phyloP scores from a whole-genome alignment of 2,797 vertebrate species.

The Pampus argenteus region DNA sequence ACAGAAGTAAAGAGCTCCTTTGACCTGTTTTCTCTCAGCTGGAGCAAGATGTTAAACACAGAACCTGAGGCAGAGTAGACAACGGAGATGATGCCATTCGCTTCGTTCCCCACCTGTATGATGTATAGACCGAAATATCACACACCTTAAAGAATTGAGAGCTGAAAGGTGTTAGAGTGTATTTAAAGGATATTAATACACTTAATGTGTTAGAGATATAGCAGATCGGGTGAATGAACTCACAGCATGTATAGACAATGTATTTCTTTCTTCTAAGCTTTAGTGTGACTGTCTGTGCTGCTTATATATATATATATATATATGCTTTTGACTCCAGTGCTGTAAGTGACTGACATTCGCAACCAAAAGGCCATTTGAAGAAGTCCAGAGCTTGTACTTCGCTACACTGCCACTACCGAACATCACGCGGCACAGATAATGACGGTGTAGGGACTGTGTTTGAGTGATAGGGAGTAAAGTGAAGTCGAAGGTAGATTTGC shows the following conservation, averaged over 20 bases:
- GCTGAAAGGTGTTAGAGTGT: constrained; percentile 14
- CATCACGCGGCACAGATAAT: background rate
- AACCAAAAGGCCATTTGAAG: background rate
- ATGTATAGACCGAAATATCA: constrained; percentile 33
- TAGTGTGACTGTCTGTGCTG: background rate
- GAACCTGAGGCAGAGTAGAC: constrained; percentile 44
- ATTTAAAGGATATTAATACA: constrained; percentile 46
- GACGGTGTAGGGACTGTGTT: background rate
- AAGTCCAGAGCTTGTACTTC: background rate
- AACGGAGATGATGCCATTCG: constrained; percentile 54
- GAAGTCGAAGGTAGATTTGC: too few relatives aligned
- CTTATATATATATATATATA: too few relatives aligned
- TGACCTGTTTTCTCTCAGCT: constrained; percentile 34
- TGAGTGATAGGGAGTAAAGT: background rate
- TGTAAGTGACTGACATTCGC: background rate
- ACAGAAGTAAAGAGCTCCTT: constrained; percentile 35
- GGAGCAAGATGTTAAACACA: constrained; percentile 36
- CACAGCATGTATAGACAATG: background rate
- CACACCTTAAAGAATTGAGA: constrained; percentile 35
- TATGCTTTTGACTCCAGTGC: background rate
- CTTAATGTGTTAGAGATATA: background rate
- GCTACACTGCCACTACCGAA: background rate
- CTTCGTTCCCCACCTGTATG: constrained; percentile 59
- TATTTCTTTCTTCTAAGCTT: background rate
- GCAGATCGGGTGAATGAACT: constrained; percentile 9